Percentiles rank a stretch among this genome's conserved stretches.
These are phyloP conservation scores for Sitodiplosis mosellana DNA, from an alignment of 1,140 invertebrate genomes.

Conservation along the genomic window DNA sequence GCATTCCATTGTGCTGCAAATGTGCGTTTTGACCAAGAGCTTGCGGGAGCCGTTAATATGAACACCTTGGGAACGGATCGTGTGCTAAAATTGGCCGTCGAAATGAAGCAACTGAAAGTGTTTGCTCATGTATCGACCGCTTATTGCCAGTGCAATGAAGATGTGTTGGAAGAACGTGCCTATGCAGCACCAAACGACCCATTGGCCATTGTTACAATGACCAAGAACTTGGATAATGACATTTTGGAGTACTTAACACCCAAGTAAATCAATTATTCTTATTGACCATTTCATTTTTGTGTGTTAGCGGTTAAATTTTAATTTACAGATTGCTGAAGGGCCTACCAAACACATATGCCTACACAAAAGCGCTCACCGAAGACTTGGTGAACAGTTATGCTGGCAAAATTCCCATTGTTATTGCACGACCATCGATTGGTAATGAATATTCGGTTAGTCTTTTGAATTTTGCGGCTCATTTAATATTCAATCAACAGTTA, in stretches of 20 bases:
- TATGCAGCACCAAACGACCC: conserved; percentile 54
- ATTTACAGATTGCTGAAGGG: conserved; percentile 42
- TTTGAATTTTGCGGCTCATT: conserved; percentile 19
- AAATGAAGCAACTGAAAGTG: conserved; percentile 50
- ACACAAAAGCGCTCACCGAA: conserved; percentile 57
- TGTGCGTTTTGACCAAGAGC: conserved; percentile 69
- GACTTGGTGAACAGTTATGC: conserved; percentile 41
- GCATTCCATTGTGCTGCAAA: conserved; percentile 87
- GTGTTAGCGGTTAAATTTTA: conserved; percentile 23
- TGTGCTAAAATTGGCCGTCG: conserved; percentile 42
- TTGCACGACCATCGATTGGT: conserved; percentile 62
- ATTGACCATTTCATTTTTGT: neutral
- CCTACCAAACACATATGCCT: conserved; percentile 63
- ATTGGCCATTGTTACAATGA: conserved; percentile 48
- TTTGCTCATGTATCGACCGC: conserved; percentile 69
- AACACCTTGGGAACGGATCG: conserved; percentile 47
- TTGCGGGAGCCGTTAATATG: conserved; percentile 48
- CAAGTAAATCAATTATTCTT: conserved; percentile 32
- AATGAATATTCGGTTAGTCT: conserved; percentile 15
- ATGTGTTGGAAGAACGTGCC: conserved; percentile 42
- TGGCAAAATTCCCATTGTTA: conserved; percentile 40
- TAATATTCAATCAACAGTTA: conserved; percentile 34
- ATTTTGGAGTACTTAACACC: conserved; percentile 51
- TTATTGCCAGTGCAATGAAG: conserved; percentile 57
- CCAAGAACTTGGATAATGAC: conserved; percentile 58